Conservation (phyloP, 2,113 vertebrate genomes). For the Centropus unirufus region DNA sequence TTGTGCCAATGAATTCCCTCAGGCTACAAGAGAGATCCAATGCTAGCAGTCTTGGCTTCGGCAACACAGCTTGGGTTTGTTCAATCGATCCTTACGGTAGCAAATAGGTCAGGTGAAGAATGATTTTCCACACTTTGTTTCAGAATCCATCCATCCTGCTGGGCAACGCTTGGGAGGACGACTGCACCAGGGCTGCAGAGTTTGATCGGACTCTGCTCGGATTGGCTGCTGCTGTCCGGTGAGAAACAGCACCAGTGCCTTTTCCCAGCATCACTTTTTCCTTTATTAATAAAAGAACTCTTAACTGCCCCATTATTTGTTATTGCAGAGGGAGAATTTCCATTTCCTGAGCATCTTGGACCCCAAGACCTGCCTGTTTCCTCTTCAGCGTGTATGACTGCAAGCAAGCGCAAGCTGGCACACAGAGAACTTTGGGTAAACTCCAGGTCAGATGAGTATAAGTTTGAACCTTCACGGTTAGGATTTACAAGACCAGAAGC, state of each 20-base stretch:
- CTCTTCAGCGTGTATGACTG: background rate
- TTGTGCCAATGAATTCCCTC: rapidly evolving
- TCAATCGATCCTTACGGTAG: background rate
- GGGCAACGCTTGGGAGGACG: too few species aligned
- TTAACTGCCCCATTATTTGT: background rate
- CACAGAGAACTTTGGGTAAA: too few species aligned
- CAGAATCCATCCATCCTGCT: background rate
- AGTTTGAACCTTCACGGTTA: background rate
- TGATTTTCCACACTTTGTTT: background rate
- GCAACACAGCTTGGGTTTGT: background rate
- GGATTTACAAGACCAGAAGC: background rate
- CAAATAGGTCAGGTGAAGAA: rapidly evolving
- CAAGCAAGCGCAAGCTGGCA: background rate
- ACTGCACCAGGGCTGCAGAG: background rate
- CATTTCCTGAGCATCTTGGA: background rate
- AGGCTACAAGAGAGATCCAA: background rate
- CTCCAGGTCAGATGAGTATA: background rate
- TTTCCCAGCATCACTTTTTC: background rate
- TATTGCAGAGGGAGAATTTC: background rate
- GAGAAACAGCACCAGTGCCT: background rate
- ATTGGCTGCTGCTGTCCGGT: background rate
- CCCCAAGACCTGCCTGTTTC: background rate
- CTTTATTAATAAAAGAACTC: background rate
- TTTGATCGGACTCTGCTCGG: too few species aligned
- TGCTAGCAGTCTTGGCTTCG: background rate